Base-by-base conservation (phyloP, 1,140 invertebrate genomes). In the Neodiprion pinetum region DNA sequence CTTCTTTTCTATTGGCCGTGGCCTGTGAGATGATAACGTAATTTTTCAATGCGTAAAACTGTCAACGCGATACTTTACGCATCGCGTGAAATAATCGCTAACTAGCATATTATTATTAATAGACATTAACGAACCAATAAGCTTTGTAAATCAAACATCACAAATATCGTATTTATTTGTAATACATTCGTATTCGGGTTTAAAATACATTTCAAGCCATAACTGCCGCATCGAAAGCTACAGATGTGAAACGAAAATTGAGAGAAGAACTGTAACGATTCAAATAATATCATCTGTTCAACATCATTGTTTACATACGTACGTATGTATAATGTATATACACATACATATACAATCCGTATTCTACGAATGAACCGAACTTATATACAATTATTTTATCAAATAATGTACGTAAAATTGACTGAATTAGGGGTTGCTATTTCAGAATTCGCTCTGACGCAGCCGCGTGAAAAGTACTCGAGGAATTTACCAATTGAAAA, bases 141-240 rank as follows among this genome's bases (percentile, higher is more conserved):
- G 5, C 28, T 40, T 40, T 40, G 11, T 61, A 77, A 81, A 75
- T 79, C 76, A 74, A 74, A 74, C 74, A 74, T 82, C 77, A 74
- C 76, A 80, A 80, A 74, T 81, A 75, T 77, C 75, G 66, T 75
- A 72, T 79, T 81, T 80, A 77, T 80, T 79, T 74, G 72, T 72
- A 74, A 80, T 79, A 70, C 75, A 77, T 74, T 75, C 78, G 70
- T 77, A 69, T 74, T 75, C 74, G 53, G 78, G 80, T 78, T 81
- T 77, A 82, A 85, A 79, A 81, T 83, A 83, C 80, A 83, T 83
- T 77, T 77, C 74, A 78, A 80, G 80, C 82, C 76, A 78, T 86
- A 81, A 81, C 83, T 85, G 80, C 84, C 80, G 76, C 78, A 81
- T 73, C n/a, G 53, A 14, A 17, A 61, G 78, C 83, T 82, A 83